Percentiles rank a stretch among this genome's conserved stretches.
Evolutionary conservation across 2,797 vertebrate species (phyloP).

Genomic region (Silurus lanzhouensis): DNA sequence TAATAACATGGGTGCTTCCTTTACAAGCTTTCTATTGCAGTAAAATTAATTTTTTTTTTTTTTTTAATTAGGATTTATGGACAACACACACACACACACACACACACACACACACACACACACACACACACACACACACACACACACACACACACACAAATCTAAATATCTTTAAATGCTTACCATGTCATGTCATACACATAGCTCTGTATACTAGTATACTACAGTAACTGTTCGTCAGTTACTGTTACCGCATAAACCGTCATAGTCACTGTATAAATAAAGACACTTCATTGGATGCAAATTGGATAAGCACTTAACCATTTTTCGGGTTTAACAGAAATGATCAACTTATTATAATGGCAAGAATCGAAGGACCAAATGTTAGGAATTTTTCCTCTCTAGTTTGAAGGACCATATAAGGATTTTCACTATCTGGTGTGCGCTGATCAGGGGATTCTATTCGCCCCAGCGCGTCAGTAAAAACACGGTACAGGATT

Average conservation of each 20-base stretch:
- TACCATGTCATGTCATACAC: neutral
- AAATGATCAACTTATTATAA: neutral
- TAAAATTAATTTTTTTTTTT: no score
- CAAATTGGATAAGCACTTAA: neutral
- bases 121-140: neutral
- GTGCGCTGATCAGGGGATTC: no score
- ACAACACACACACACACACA: neutral
- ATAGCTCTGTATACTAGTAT: neutral
- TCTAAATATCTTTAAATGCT: neutral
- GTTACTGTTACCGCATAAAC: neutral
- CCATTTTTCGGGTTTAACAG: neutral
- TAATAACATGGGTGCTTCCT: neutral
- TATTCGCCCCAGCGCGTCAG: no score
- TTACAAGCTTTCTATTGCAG: neutral
- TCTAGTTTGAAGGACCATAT: no score
- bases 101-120: neutral
- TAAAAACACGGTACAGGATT: no score
- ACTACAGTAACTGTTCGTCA: neutral
- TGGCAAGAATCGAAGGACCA: neutral
- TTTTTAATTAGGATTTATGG: no score
- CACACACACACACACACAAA: no score
- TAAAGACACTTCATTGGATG: constrained; percentile 1
- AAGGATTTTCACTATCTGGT: no score
- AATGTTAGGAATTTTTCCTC: no score
- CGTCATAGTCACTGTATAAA: neutral